Base-by-base conservation (phyloP, 2,888 invertebrate genomes). In the Alitta virens region DNA sequence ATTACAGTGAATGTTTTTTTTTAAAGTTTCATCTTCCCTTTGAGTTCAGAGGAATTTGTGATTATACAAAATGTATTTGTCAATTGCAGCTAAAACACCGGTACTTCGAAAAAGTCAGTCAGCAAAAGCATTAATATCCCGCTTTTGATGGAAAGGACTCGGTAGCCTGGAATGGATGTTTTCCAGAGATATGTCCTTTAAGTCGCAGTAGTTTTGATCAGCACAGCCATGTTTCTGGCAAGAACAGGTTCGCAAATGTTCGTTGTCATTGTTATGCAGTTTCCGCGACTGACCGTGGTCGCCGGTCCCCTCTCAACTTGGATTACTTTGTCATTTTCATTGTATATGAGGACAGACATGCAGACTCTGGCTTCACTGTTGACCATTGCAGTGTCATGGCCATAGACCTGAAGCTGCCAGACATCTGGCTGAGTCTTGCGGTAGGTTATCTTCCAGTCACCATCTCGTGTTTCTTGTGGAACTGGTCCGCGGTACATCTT, bases 401-500 rank as follows among this genome's bases (percentile, higher is more conserved):
- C 77, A 66, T 76, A 78, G n/a, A 80, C 68, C 70, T 78, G 78
- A 40, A 81, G 64, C 0, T 72, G 73, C 79, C 80, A 80, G 12
- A 57, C 64, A 42, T 74, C 77, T 46, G 72, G 73, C 18, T 74
- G 68, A 9, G 59, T 50, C 62, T 80, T 81, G 27, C 80, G 68
- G 71, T 82, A 82, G 1, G 78, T 80, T 38, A 81, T 76, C 66
- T 81, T 80, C 82, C 82, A 82, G 55, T 82, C 81, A 0, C 78
- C 80, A 27, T 77, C 79, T 1, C 74, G 67, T 14, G 62, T 61
- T 38, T 75, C 74, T 2, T 73, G 72, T 0, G 80, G 80, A 2
- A 81, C 80, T 0, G 81, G 78, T 1, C 80, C 79, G 2, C 74
- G 74, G 60, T 76, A 75, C n/a, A 78, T 80, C 33, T 74, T 71